Base-by-base conservation (phyloP, 2,113 vertebrate species). In the Nyctibius bracteatus region DNA sequence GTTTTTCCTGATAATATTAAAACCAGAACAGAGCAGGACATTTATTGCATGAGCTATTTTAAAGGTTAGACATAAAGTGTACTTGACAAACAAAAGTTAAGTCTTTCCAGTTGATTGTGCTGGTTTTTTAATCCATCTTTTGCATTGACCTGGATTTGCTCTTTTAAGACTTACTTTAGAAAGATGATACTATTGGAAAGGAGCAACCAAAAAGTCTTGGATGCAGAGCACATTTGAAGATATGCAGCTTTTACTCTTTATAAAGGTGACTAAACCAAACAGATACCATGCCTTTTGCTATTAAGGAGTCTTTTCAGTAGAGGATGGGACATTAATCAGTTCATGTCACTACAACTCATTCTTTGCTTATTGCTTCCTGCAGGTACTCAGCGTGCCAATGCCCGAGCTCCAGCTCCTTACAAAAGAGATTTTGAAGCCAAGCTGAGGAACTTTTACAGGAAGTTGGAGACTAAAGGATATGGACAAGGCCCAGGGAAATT, bases 381-480 rank as follows among this genome's bases (percentile, higher is more conserved):
- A 99, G 99, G 99, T 96, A 99, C 99, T 67, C 99, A 99, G 85
- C 97, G 99, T 97, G 99, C 99, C 87, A 99, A 99, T 41, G 99
- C 99, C 88, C 98, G 99, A 3, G 99, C 99, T 81, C 99, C 99
- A 6, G 99, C 99, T 86, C 99, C 99, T 6, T 99, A 99, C 93
- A 99, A 99, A 96, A 97, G 99, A 80, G 99, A 99, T 92, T 99
- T 99, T 97, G 99, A 99, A 98, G 99, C 99, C 93, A 99, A 99
- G 97, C 97, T 99, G 96, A 98, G 99, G 96, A 99, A 99, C 97
- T 99, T 99, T 94, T 99, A 99, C 97, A 98, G 99, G 97, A 99
- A 99, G 96, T 94, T 99, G 97, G 99, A 99, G 97, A 99, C 99
- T 21, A 99, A 99, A 97, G 99, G 99, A 97, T 99, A 99, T 28